These are phyloP conservation scores for Chrysodeixis includens DNA, from an alignment of 2,888 invertebrate species.

Conservation along the genomic window DNA sequence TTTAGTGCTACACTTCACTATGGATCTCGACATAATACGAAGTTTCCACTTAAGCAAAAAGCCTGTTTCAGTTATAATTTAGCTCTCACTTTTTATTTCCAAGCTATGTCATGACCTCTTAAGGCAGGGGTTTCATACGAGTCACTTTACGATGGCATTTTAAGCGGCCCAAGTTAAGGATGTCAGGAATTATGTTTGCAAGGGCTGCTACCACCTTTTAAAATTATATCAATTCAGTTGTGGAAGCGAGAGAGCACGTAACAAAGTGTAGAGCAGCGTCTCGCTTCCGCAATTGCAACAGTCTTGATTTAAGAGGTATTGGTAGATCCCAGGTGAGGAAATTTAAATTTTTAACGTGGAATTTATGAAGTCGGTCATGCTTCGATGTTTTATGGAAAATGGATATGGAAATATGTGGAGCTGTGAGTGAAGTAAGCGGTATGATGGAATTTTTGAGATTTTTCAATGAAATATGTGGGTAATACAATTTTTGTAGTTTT, in stretches of 20 bases:
- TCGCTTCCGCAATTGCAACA: too few species aligned
- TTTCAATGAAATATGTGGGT: too few species aligned
- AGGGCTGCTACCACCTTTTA: slow-evolving; percentile 24
- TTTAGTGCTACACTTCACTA: slow-evolving; percentile 42
- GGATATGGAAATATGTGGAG: background rate
- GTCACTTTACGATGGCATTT: slow-evolving; percentile 57
- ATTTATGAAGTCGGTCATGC: background rate
- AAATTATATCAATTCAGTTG: too few species aligned
- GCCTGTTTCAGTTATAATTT: slow-evolving; percentile 60
- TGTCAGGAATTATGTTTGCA: slow-evolving; percentile 39
- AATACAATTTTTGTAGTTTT: too few species aligned
- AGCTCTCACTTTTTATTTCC: slow-evolving; percentile 57
- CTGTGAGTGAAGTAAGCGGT: background rate
- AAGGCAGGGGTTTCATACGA: slow-evolving; percentile 48
- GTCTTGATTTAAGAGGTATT: too few species aligned
- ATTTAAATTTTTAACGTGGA: slow-evolving; percentile 7
- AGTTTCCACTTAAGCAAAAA: slow-evolving; percentile 59
- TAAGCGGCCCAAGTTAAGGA: slow-evolving; percentile 46
- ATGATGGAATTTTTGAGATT: too few species aligned
- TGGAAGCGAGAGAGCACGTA: too few species aligned
- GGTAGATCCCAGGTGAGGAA: background rate
- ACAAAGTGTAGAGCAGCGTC: too few species aligned
- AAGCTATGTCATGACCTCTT: slow-evolving; percentile 56
- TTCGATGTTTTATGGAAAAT: background rate
- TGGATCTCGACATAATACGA: slow-evolving; percentile 54